Base-by-base conservation (phyloP, 2,797 vertebrate species). In the Spinus olivaceus region DNA sequence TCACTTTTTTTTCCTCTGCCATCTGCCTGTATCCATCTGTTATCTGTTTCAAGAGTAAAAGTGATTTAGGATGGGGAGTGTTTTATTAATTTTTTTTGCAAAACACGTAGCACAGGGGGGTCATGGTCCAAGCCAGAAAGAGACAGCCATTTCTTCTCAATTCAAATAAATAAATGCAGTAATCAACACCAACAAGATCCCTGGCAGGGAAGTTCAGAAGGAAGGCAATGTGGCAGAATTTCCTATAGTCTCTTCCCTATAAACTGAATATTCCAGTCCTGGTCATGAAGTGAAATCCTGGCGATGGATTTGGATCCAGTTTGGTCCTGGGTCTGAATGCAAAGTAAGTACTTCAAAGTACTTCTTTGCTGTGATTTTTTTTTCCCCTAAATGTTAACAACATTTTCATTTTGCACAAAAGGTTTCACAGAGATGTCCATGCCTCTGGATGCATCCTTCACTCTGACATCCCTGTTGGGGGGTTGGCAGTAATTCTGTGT, bases 1-100 rank as follows among this genome's bases (percentile, higher is more conserved):
- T 51, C 71, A 18, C 69, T n/a, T 32, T 42, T 56, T 39, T 89
- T 80, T 7, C 8, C 71, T 72, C 61, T 94, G 77, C 95, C 91
- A 95, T 96, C 94, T 96, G 95, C 87, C 73, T 86, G 28, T 51
- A 88, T 51, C 93, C 93, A 96, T 96, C 94, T 96, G 95, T 85
- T 88, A 76, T 78, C 69, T 86, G 50, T 50, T 96, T 94, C 69
- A 77, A 91, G 67, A 80, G 30, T 59, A 64, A 32, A 90, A 94
- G 50, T 61, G 57, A 77, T 77, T 86, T 71, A 88, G 60, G 88
- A 85, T 25, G 19, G 19, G 15, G 35, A 89, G 8, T 13, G 23
- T 54, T 25, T 47, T 77, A 39, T 41, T 80, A 88, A 88, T 57
- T 88, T 84, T 70, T 93, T 79, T 59, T 57, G 46, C 37, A 69